A percentile compares a stretch with the other conserved stretches of the same genome.
These are phyloP conservation scores for Clavelina lepadiformis DNA, from an alignment of 23 tunicate genomes.

Conservation along the genomic window DNA sequence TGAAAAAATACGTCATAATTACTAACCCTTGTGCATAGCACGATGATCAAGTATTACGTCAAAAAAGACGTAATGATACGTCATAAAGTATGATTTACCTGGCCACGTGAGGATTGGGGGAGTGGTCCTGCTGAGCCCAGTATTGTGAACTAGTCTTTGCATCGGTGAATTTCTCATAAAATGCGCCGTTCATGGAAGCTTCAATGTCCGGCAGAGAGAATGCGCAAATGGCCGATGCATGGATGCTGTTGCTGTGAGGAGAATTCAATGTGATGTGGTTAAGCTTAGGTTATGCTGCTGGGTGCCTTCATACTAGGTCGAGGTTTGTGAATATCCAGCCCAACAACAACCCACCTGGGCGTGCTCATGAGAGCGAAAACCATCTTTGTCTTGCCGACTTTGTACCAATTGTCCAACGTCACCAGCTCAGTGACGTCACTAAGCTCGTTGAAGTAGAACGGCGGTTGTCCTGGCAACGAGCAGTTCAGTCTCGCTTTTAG, in stretches of 20 bases:
- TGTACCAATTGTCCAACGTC: conserved; percentile 18
- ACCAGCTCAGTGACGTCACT: conserved; percentile 51
- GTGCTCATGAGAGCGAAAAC: conserved; percentile 68
- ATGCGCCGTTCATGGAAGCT: conserved; percentile 36
- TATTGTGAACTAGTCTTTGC: conserved; percentile 2
- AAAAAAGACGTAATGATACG: too few relatives aligned
- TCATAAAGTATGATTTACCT: too few relatives aligned
- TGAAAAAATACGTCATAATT: too few relatives aligned
- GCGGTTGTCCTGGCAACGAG: conserved; percentile 77
- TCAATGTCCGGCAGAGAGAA: conserved; percentile 54
- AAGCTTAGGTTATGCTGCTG: too few relatives aligned
- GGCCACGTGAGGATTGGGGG: conserved; percentile 41
- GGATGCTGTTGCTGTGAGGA: conserved; percentile 50
- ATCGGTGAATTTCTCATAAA: conserved; percentile 15
- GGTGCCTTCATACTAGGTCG: too few relatives aligned
- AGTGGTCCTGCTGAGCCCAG: conserved; percentile 29
- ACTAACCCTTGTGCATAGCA: too few relatives aligned
- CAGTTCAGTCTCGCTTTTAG: conserved; percentile 72
- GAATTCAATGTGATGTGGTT: too few relatives aligned
- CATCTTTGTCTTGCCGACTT: conserved; percentile 10
- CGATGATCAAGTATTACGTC: too few relatives aligned
- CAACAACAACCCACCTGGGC: conserved; percentile 73
- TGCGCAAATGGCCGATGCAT: conserved; percentile 78
- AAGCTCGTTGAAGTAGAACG: conserved; percentile 72
- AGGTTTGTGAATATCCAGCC: too few relatives aligned